phyloP scores from a whole-genome alignment of 2,113 vertebrate genomes.

The Chionomys nivalis region DNA sequence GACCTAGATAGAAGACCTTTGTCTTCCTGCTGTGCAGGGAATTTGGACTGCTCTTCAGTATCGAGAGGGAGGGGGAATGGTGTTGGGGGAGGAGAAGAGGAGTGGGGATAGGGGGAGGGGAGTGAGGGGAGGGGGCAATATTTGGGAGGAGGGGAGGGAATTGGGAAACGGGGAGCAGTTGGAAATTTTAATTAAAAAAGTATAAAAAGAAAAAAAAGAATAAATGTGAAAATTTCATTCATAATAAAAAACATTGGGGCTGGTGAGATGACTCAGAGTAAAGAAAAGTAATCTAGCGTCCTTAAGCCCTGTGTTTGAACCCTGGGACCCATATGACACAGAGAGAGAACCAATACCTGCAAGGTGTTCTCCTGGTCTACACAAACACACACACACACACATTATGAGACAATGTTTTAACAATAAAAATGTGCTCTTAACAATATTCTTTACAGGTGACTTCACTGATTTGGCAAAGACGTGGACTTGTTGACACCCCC shows the following conservation, averaged over 20 bases:
- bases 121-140: too few species aligned
- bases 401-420: too few species aligned
- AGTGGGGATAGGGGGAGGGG: too few species aligned
- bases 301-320: neutral
- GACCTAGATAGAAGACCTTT: too few species aligned
- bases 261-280: neutral
- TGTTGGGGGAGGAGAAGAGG: too few species aligned
- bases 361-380: neutral
- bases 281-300: neutral
- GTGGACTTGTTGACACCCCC: neutral
- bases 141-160: too few species aligned
- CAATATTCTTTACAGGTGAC: neutral
- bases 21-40: too few species aligned
- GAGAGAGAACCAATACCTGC: neutral
- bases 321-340: neutral
- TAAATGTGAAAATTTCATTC: neutral
- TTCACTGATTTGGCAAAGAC: rapidly evolving
- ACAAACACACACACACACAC: neutral
- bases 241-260: neutral
- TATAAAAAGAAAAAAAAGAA: too few species aligned
- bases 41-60: too few species aligned
- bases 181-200: neutral
- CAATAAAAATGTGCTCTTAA: neutral
- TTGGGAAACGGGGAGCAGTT: too few species aligned
- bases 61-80: too few species aligned